Conservation (phyloP, 2,113 vertebrate species). For the Ascaphus truei region DNA sequence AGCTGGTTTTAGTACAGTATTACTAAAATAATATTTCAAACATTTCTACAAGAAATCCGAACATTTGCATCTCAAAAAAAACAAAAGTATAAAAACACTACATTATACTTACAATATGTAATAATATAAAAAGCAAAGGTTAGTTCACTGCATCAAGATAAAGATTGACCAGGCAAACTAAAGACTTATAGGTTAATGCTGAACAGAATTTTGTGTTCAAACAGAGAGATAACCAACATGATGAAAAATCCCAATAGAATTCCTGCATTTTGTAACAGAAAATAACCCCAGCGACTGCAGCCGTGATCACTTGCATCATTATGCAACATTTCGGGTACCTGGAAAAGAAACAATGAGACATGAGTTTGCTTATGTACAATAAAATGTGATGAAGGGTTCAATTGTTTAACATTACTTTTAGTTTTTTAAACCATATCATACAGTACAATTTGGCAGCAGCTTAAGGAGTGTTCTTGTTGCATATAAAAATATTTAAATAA, state of each 20-base stretch:
- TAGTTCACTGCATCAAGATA: slow-evolving; percentile 36
- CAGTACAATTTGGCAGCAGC: too few species aligned
- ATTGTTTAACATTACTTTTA: too few species aligned
- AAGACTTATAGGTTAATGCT: slow-evolving; percentile 75
- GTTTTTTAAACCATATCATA: too few species aligned
- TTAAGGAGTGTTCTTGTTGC: too few species aligned
- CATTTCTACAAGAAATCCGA: not conserved
- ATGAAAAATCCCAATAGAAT: slow-evolving; percentile 93
- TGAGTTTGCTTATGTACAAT: too few species aligned
- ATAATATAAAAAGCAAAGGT: not conserved
- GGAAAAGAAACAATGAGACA: slow-evolving; percentile 24
- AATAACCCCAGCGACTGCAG: slow-evolving; percentile 91
- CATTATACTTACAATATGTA: not conserved
- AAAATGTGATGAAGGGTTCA: too few species aligned
- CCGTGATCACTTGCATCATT: slow-evolving; percentile 93
- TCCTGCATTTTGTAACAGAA: slow-evolving; percentile 93
- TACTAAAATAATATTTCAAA: too few species aligned
- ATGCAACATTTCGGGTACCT: slow-evolving; percentile 97
- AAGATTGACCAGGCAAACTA: slow-evolving; percentile 28
- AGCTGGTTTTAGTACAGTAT: not conserved
- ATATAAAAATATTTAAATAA: too few species aligned
- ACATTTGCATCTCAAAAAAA: not conserved
- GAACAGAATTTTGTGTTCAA: slow-evolving; percentile 91
- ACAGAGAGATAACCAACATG: slow-evolving; percentile 92
- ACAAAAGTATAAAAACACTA: not conserved